Evolutionary conservation across 2,888 invertebrate genomes (phyloP).

Genomic region (Cataglyphis albicans): DNA sequence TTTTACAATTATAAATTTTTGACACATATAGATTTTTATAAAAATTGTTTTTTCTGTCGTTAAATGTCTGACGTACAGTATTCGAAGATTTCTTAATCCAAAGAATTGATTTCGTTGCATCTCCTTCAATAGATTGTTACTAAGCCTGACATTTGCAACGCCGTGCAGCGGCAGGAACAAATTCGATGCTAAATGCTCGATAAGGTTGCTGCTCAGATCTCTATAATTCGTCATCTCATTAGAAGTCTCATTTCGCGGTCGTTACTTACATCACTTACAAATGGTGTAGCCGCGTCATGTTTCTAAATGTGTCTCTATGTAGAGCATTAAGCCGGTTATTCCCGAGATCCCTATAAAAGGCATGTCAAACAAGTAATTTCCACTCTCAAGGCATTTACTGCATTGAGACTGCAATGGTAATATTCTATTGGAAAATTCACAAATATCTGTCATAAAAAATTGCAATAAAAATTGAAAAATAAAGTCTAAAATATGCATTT

Average conservation of each 20-base stretch:
- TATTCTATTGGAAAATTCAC: not conserved
- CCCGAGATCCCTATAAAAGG: constrained; percentile 90
- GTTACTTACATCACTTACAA: constrained; percentile 84
- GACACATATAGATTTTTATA: not conserved
- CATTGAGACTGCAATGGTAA: not conserved
- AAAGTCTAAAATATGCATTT: not conserved
- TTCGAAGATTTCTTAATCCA: constrained; percentile 80
- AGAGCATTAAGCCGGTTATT: constrained; percentile 90
- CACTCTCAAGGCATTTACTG: not conserved
- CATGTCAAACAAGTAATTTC: not conserved
- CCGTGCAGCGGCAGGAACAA: constrained; percentile 81
- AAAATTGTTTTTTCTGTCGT: not conserved
- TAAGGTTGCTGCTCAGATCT: constrained; percentile 81
- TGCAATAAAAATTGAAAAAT: not conserved
- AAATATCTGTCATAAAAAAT: not conserved
- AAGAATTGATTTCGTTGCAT: constrained; percentile 81
- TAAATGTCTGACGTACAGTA: constrained; percentile 77
- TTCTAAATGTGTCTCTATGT: constrained; percentile 90
- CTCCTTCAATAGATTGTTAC: constrained; percentile 81
- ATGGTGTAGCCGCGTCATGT: constrained; percentile 88
- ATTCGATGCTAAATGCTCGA: constrained; percentile 82
- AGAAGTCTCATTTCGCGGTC: not conserved
- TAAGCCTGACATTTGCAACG: constrained; percentile 80
- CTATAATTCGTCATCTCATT: constrained; percentile 70
- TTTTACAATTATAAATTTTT: not conserved